A percentile compares a stretch with the other conserved stretches of the same genome.
phyloP scores from a whole-genome alignment of 2,113 vertebrate genomes.

The Panthera leo region DNA sequence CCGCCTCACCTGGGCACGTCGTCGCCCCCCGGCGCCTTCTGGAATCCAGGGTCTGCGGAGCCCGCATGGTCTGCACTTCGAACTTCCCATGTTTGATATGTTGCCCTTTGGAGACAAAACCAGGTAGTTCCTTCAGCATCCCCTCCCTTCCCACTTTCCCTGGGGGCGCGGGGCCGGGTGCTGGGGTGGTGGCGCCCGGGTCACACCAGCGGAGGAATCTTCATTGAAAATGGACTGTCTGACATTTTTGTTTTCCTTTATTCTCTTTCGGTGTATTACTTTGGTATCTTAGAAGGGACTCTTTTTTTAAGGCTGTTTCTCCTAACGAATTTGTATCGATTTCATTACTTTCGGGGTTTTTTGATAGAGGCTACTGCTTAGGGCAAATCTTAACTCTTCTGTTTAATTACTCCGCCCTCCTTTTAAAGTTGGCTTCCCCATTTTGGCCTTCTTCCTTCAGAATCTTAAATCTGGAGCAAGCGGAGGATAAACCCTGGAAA shows the following conservation, averaged over 20 bases:
- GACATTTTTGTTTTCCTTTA: background rate
- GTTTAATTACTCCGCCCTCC: background rate
- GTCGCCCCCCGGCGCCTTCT: background rate
- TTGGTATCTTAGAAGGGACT: background rate
- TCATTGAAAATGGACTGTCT: background rate
- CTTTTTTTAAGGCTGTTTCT: background rate
- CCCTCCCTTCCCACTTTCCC: background rate
- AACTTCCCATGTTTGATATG: conserved; percentile 73
- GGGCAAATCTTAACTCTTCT: background rate
- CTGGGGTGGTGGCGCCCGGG: background rate
- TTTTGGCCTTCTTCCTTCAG: background rate
- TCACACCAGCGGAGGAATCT: background rate
- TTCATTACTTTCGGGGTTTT: background rate
- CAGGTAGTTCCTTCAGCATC: conserved; percentile 79
- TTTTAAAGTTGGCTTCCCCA: background rate
- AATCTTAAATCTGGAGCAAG: background rate
- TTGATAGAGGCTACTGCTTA: rapidly evolving
- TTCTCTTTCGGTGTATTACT: too few relatives aligned
- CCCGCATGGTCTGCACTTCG: background rate
- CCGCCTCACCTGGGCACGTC: background rate
- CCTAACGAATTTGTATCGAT: background rate
- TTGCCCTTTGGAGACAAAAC: conserved; percentile 86
- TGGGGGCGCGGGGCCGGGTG: background rate
- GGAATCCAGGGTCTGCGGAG: background rate
- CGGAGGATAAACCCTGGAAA: background rate